Evolutionary conservation across 2,113 vertebrate species (phyloP).

Genomic region (Cettia cetti): DNA sequence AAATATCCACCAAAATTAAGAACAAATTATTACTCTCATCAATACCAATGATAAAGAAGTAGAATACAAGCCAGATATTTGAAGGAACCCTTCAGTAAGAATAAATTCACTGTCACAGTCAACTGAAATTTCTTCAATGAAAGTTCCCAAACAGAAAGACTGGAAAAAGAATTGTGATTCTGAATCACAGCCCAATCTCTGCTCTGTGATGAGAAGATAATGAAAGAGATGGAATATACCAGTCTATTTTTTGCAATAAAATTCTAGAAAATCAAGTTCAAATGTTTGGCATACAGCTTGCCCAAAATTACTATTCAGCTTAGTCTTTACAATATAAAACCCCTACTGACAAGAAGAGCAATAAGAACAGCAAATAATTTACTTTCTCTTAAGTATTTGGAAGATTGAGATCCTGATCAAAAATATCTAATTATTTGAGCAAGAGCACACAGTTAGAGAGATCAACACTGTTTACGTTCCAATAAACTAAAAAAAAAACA

Average conservation of each 20-base stretch:
- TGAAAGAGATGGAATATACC: background rate
- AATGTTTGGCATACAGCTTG: background rate
- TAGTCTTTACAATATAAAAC: background rate
- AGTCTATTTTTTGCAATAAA: background rate
- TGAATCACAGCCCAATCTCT: background rate
- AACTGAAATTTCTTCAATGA: background rate
- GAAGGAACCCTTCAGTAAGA: background rate
- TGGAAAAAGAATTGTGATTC: background rate
- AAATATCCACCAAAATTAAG: background rate
- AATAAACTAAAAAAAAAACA: background rate
- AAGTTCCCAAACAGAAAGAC: background rate
- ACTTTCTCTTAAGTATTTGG: background rate
- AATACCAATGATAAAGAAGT: background rate
- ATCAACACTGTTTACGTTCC: background rate
- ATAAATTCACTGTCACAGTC: background rate
- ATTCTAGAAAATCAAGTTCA: background rate
- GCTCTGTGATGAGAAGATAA: background rate
- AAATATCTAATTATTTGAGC: background rate
- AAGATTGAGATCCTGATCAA: background rate
- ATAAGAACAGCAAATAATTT: background rate
- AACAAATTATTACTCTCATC: background rate
- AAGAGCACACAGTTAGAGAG: background rate
- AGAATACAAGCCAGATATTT: background rate
- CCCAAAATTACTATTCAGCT: background rate
- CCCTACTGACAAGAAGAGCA: background rate